phyloP scores from a whole-genome alignment of 2,113 vertebrate species.

The Rhegmatorhina hoffmannsi region DNA sequence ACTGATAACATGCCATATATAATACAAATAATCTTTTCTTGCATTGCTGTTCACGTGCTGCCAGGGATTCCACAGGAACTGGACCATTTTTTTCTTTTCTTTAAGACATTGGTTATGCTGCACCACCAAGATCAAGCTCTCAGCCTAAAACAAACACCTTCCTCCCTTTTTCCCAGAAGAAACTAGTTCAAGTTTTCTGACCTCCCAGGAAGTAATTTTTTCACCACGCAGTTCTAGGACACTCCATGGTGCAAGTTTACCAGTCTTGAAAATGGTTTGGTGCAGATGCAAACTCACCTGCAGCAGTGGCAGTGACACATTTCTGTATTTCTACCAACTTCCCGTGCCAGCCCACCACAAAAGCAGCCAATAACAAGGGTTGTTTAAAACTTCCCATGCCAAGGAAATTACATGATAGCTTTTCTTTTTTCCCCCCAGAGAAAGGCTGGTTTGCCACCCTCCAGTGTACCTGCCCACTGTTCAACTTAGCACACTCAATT shows the following conservation, averaged over 20 bases:
- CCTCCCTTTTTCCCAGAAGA: neutral
- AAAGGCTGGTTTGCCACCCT: neutral
- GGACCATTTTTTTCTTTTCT: neutral
- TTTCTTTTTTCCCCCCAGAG: too few relatives aligned
- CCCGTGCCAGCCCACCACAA: neutral
- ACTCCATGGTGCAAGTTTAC: accelerated
- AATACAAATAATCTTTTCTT: neutral
- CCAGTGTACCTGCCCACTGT: neutral
- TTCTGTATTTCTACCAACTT: neutral
- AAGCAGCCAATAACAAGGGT: neutral
- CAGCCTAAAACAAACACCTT: neutral
- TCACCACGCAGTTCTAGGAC: neutral
- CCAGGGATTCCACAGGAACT: neutral
- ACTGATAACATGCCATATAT: neutral
- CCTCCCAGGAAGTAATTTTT: neutral
- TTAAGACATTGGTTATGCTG: neutral
- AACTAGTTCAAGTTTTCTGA: neutral
- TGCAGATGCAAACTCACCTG: neutral
- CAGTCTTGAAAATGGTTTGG: neutral
- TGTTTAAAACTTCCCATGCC: neutral
- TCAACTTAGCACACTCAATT: neutral
- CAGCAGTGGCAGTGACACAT: neutral
- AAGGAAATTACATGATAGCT: neutral
- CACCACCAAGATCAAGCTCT: neutral
- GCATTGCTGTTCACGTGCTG: neutral